A percentile compares a stretch with the other conserved stretches of the same genome.
phyloP scores from a whole-genome alignment of 1,140 invertebrate genomes.

The Monochamus saltuarius region DNA sequence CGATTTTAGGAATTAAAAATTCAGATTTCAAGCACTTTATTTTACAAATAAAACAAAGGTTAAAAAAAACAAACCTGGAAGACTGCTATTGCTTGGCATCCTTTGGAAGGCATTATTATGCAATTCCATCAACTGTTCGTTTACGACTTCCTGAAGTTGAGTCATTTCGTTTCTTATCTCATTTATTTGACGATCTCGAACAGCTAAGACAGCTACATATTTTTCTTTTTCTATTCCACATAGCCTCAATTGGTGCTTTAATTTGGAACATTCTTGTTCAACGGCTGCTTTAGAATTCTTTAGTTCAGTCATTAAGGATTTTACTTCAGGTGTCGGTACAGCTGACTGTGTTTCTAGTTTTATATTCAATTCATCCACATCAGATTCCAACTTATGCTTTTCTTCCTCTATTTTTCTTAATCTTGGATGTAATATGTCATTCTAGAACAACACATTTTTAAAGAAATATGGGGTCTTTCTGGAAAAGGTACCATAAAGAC shows the following conservation, averaged over 20 bases:
- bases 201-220: constrained; percentile 41
- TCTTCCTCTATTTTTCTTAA: constrained; percentile 35
- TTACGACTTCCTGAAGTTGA: constrained; percentile 46
- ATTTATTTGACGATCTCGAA: constrained; percentile 45
- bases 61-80: constrained; percentile 6
- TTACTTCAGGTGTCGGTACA: constrained; percentile 20
- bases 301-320: constrained; percentile 37
- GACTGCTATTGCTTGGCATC: constrained; percentile 13
- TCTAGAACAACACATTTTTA: constrained; percentile 14
- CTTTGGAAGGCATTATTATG: constrained; percentile 32
- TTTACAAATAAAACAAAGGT: too few relatives aligned
- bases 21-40: too few relatives aligned
- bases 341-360: constrained; percentile 12
- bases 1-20: too few relatives aligned
- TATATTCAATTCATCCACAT: constrained; percentile 10
- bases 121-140: constrained; percentile 43
- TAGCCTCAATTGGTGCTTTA: constrained; percentile 43
- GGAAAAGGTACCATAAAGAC: too few relatives aligned
- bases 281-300: constrained; percentile 34
- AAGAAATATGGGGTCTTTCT: too few relatives aligned
- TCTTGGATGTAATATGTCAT: constrained; percentile 21
- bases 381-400: constrained; percentile 13
- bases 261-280: constrained; percentile 34
- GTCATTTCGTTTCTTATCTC: constrained; percentile 48
- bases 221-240: constrained; percentile 47